phyloP scores from a whole-genome alignment of 2,797 vertebrate genomes.

The Falco biarmicus region DNA sequence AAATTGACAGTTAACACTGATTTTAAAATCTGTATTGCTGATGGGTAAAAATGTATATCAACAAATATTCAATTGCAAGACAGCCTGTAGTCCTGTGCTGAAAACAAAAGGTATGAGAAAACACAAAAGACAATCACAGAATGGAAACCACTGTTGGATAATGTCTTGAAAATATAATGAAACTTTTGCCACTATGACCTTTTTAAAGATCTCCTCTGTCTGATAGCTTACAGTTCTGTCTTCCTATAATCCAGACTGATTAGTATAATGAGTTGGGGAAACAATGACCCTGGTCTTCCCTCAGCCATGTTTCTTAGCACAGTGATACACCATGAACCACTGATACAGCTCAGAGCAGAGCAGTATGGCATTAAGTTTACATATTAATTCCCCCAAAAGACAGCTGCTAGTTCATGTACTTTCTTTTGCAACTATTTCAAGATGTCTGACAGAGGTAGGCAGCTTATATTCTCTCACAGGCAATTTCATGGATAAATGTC shows the following conservation, averaged over 20 bases:
- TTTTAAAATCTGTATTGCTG: constrained; percentile 27
- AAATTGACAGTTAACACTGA: constrained; percentile 38
- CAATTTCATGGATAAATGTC: background rate
- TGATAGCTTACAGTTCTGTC: background rate
- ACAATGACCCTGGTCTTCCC: background rate
- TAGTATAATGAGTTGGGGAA: background rate
- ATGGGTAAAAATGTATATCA: background rate
- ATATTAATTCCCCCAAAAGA: background rate
- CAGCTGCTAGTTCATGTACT: background rate
- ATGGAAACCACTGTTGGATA: background rate
- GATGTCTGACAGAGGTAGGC: background rate
- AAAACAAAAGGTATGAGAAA: background rate
- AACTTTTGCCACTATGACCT: background rate
- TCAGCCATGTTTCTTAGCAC: background rate
- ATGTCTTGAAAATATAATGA: background rate
- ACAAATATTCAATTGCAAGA: background rate
- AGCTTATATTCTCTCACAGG: background rate
- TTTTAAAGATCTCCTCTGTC: background rate
- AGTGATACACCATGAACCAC: background rate
- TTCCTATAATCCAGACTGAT: background rate
- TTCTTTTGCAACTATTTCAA: background rate
- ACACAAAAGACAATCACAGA: background rate
- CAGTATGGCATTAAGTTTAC: background rate
- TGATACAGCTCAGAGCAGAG: background rate
- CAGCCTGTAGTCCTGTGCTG: background rate